Percentiles rank a stretch among this genome's conserved stretches.
phyloP scores from a whole-genome alignment of 2,797 vertebrate genomes.

The Pantherophis vulpinus region DNA sequence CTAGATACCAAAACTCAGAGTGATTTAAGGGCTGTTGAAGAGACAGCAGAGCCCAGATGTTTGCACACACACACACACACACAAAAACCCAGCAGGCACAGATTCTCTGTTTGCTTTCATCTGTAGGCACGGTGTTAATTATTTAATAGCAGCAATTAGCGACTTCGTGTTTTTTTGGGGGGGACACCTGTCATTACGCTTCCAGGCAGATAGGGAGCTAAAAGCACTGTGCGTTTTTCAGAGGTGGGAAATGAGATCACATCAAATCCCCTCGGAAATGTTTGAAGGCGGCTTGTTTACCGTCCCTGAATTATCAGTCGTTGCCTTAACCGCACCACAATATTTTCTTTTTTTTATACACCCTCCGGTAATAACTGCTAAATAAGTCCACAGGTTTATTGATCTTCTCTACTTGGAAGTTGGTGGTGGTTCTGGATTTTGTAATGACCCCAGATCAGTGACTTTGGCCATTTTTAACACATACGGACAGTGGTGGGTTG shows the following conservation, averaged over 20 bases:
- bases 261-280: not conserved
- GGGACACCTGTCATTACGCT: not conserved
- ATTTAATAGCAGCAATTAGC: slow-evolving; percentile 10
- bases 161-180: not conserved
- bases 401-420: not conserved
- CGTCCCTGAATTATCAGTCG: not conserved
- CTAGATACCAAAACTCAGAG: not conserved
- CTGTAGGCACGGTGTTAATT: not conserved
- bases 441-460: not conserved
- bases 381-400: not conserved
- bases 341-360: not conserved
- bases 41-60: not conserved
- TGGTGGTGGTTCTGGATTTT: not conserved
- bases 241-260: not conserved
- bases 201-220: not conserved
- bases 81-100: no score
- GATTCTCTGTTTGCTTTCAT: no score
- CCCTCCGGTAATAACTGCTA: not conserved
- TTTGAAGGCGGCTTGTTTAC: not conserved
- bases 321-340: not conserved
- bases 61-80: not conserved
- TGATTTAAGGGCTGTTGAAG: not conserved
- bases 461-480: not conserved
- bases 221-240: not conserved
- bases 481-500: not conserved